These are phyloP conservation scores for Halcyon malimbica DNA, from an alignment of 2,113 vertebrate species.

Conservation along the genomic window DNA sequence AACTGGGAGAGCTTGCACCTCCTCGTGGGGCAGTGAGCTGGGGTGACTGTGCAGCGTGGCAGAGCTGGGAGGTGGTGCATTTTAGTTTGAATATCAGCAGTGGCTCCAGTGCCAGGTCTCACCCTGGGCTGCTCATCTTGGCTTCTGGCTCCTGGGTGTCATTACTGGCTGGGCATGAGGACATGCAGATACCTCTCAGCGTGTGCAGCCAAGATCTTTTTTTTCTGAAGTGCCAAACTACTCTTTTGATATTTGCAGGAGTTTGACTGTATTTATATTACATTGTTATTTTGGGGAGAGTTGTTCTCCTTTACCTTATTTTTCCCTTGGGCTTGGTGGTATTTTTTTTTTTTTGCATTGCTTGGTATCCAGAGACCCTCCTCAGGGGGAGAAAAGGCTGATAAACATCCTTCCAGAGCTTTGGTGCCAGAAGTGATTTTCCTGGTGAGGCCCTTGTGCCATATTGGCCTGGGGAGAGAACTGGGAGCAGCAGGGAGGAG, in stretches of 20 bases:
- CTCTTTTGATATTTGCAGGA: not conserved
- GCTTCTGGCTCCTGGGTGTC: not conserved
- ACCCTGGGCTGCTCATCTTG: not conserved
- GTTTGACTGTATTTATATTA: slow-evolving; percentile 24
- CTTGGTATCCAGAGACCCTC: not conserved
- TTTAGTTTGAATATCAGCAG: not conserved
- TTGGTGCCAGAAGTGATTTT: not conserved
- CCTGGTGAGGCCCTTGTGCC: not conserved
- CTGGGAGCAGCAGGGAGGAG: not conserved
- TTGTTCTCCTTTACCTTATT: slow-evolving; percentile 1
- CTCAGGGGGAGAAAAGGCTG: not conserved
- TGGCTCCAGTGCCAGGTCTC: not conserved
- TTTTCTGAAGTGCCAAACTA: not conserved
- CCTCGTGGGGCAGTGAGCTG: not conserved
- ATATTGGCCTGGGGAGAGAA: rapidly evolving
- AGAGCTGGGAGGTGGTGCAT: not conserved
- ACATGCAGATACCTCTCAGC: not conserved
- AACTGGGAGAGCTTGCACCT: not conserved
- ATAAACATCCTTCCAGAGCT: not conserved
- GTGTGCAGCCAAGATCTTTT: slow-evolving; percentile 15
- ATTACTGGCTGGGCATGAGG: not conserved
- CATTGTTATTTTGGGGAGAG: slow-evolving; percentile 8
- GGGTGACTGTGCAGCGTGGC: not conserved
- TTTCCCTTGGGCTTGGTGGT: not conserved
- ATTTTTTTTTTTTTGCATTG: not conserved